These are phyloP conservation scores for Scaptomyza parva DNA, from an alignment of 2,888 invertebrate species.

Conservation along the genomic window DNA sequence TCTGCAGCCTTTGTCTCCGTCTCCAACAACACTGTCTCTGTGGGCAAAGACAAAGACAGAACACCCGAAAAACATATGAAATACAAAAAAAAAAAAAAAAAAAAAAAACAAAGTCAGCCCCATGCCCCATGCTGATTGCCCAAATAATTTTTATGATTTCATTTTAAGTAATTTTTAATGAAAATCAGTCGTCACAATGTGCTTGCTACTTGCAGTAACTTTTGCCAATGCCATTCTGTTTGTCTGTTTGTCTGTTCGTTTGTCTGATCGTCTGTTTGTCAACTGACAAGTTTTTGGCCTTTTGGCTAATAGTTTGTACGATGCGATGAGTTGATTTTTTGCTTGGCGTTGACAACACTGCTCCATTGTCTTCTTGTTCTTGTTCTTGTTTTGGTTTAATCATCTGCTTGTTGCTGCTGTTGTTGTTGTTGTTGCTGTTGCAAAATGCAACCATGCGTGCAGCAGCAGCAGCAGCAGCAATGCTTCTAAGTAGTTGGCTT, in stretches of 20 bases:
- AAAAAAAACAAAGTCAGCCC: slow-evolving; percentile 42
- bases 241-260: slow-evolving; percentile 1
- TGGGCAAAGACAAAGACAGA: slow-evolving; percentile 51
- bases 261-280: slow-evolving; percentile 5
- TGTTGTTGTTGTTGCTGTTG: slow-evolving; percentile 20
- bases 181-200: slow-evolving; percentile 69
- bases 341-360: slow-evolving; percentile 59
- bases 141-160: slow-evolving; percentile 73
- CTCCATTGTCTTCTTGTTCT: slow-evolving; percentile 53
- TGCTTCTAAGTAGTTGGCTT: slow-evolving; percentile 47
- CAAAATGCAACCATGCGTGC: slow-evolving; percentile 57
- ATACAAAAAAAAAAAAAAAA: neutral
- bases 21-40: slow-evolving; percentile 10
- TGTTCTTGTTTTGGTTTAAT: slow-evolving; percentile 26
- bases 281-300: slow-evolving; percentile 66
- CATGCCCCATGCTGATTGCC: slow-evolving; percentile 66
- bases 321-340: slow-evolving; percentile 72
- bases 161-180: slow-evolving; percentile 83
- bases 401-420: slow-evolving; percentile 26
- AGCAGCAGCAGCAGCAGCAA: slow-evolving; percentile 23
- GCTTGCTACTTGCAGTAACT: slow-evolving; percentile 23
- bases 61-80: slow-evolving; percentile 1
- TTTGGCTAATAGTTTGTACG: slow-evolving; percentile 77
- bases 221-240: too few relatives aligned
- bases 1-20: slow-evolving; percentile 68